Evolutionary conservation across 1,140 invertebrate species (phyloP), one percentile per base, ranked within the genome.

Genomic region (Zaprionus vittiger): DNA sequence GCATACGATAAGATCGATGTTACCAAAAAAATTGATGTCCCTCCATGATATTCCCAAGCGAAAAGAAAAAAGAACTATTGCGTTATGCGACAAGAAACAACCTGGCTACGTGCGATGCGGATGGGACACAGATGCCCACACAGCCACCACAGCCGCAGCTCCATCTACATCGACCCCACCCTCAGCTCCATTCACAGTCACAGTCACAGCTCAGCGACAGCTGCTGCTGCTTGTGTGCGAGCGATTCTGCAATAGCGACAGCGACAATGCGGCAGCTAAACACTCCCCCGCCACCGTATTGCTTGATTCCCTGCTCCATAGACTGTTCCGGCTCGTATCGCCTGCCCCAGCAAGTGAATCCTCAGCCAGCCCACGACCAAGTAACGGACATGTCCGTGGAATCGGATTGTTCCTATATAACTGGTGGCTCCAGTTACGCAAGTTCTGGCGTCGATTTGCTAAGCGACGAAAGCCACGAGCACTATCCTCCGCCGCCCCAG

Each of bases 21-120:
- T 93, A 93, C 90, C 87, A 91, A 91, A 87, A 91, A 83, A 93
- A 82, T 92, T 91, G 79, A 92, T 93, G 92, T 92, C 83, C 81
- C 86, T 93, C 90, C 91, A 93, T 93, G 92, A 83, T 92, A 84
- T 93, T 93, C 91, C 81, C 74, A 93, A 86, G 75, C 74, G 87
- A 92, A 74, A 92, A 83, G 69, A 91, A 91, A 73, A 91, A 66
- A 91, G 84, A 91, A 82, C 78, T 93, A 93, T 93, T 91, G 92
- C 91, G 92, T 91, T 91, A 84, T 90, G 90, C 91, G 91, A 84
- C 80, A 91, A 82, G 71, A 91, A 92, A 89, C 86, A 73, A 89
- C 80, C 84, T 81, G 80, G 80, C 80, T 84, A 67, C 82, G 93
- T 65, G 91, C 93, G 62, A 92, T 93, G 74, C 80, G 75, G 62